phyloP scores from a whole-genome alignment of 2,797 vertebrate species.

The Poecile montanus region DNA sequence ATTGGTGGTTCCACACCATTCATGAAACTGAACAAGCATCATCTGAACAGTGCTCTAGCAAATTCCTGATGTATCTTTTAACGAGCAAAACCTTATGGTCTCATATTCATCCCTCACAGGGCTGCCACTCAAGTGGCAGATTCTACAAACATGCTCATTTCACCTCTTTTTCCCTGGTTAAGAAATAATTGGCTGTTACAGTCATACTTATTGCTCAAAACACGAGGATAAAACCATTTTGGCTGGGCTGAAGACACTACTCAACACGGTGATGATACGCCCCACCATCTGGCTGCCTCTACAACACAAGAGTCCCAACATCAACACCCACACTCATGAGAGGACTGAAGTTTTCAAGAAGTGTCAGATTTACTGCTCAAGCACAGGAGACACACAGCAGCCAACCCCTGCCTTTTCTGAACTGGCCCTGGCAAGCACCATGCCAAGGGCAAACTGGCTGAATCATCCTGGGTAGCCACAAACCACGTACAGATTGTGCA shows the following conservation, averaged over 20 bases:
- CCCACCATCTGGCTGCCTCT: neutral
- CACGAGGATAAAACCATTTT: neutral
- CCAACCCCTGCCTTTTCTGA: neutral
- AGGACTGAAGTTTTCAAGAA: neutral
- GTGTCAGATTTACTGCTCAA: neutral
- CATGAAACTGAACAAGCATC: neutral
- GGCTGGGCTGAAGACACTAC: neutral
- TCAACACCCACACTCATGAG: neutral
- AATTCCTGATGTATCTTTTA: neutral
- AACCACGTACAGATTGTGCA: neutral
- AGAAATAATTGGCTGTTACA: neutral
- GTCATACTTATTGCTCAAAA: neutral
- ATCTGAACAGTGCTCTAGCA: neutral
- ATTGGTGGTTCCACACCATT: neutral
- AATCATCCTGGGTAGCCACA: neutral
- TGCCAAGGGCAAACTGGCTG: neutral
- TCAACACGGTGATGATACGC: neutral
- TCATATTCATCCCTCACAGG: neutral
- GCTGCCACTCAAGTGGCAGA: neutral
- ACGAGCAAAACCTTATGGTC: neutral
- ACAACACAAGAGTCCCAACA: neutral
- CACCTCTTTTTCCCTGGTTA: neutral
- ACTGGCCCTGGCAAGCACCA: rapidly evolving
- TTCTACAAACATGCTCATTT: neutral
- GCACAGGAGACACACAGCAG: rapidly evolving